Conservation (phyloP, 2,113 vertebrate species). For the Manacus vitellinus region DNA sequence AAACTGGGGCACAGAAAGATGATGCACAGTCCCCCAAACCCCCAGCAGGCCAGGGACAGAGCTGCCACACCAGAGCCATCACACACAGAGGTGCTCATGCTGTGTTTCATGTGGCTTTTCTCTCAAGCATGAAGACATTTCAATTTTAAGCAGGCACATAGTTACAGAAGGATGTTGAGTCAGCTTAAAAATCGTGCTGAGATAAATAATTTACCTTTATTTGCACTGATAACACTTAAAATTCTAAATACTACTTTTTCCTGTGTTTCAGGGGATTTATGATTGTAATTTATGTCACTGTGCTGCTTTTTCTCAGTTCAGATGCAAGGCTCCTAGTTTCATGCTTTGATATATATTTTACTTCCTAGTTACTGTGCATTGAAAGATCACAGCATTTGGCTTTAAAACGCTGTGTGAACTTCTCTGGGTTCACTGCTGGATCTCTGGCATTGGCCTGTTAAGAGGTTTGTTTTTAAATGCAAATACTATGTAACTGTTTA, state of each 20-base stretch:
- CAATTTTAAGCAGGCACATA: neutral
- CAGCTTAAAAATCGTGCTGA: constrained; percentile 13
- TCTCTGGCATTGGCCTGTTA: neutral
- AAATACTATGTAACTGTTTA: neutral
- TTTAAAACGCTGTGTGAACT: neutral
- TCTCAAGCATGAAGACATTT: constrained; percentile 1
- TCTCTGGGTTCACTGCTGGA: neutral
- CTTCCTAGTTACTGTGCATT: neutral
- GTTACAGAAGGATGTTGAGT: neutral
- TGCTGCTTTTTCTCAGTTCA: neutral
- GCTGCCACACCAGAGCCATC: neutral
- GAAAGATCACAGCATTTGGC: neutral
- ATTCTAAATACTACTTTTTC: neutral
- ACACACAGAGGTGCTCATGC: neutral
- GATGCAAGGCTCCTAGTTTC: neutral
- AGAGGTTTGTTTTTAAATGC: neutral
- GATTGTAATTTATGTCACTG: neutral
- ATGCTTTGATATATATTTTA: neutral
- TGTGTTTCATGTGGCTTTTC: neutral
- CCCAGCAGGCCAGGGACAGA: neutral
- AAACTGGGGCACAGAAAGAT: neutral
- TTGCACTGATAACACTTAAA: neutral
- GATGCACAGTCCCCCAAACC: neutral
- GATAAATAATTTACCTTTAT: constrained; percentile 33
- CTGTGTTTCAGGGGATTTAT: neutral